Evolutionary conservation across 2,113 vertebrate species (phyloP).

Genomic region (Leiothrix lutea): DNA sequence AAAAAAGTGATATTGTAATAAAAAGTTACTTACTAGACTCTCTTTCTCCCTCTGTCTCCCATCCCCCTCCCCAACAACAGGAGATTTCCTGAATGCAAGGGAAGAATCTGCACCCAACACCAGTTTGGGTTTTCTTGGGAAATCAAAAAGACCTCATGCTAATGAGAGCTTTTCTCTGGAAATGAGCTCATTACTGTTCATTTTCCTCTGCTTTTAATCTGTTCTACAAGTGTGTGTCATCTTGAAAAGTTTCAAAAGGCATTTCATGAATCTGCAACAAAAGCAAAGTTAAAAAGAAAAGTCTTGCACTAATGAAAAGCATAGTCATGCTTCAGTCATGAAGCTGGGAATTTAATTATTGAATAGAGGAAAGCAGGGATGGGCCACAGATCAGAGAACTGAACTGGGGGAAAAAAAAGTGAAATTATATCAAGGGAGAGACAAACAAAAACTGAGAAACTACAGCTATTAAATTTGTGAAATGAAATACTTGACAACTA

Average conservation of each 20-base stretch:
- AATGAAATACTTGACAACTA: not conserved
- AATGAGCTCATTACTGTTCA: constrained; percentile 45
- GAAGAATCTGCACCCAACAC: not conserved
- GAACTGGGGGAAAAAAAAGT: not conserved
- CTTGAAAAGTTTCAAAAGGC: constrained; percentile 34
- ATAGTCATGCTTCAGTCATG: not conserved
- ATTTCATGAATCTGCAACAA: constrained; percentile 12
- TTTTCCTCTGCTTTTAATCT: constrained; percentile 43
- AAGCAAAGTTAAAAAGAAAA: constrained; percentile 12
- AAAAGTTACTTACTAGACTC: not conserved
- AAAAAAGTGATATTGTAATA: not conserved
- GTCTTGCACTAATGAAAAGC: not conserved
- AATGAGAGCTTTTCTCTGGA: constrained; percentile 29
- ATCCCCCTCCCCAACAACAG: not conserved
- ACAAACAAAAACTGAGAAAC: not conserved
- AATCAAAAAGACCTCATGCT: not conserved
- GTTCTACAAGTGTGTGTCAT: not conserved
- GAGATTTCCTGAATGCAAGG: not conserved
- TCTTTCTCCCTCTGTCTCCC: not conserved
- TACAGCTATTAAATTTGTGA: not conserved
- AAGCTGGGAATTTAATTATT: not conserved
- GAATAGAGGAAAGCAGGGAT: not conserved
- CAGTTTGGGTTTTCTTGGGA: not conserved
- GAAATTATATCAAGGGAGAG: not conserved
- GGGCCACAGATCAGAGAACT: not conserved